Evolutionary conservation across 1,140 invertebrate species (phyloP).

Genomic region (Antheraea mylitta): DNA sequence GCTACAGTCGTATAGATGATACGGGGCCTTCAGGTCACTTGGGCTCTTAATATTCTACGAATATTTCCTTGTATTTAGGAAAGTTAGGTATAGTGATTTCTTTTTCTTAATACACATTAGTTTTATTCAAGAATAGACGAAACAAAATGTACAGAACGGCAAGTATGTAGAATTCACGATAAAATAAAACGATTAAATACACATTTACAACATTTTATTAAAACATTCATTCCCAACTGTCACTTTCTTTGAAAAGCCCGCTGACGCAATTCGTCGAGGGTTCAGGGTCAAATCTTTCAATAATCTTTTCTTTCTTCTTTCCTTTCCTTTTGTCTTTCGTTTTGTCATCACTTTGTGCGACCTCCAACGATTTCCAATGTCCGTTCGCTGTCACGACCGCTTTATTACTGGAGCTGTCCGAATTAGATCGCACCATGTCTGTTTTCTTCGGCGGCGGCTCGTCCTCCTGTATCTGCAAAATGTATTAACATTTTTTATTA

Average conservation of each 20-base stretch:
- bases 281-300: conserved; percentile 44
- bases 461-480: conserved; percentile 44
- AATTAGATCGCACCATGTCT: conserved; percentile 27
- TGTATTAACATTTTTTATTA: neutral
- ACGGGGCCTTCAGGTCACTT: too few relatives aligned
- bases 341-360: conserved; percentile 1
- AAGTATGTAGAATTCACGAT: neutral
- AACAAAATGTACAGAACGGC: too few relatives aligned
- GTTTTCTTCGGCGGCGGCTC: conserved; percentile 47
- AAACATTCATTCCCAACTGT: conserved; percentile 60
- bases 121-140: too few relatives aligned
- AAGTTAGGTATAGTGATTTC: too few relatives aligned
- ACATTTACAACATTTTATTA: conserved; percentile 31
- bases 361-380: neutral
- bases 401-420: conserved; percentile 20
- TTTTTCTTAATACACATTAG: too few relatives aligned
- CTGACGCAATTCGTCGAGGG: conserved; percentile 42
- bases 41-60: too few relatives aligned
- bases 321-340: conserved; percentile 30
- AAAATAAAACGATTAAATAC: conserved; percentile 8
- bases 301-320: conserved; percentile 29
- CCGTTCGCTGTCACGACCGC: conserved; percentile 28
- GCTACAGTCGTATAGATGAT: too few relatives aligned
- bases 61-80: too few relatives aligned
- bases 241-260: conserved; percentile 58